These are phyloP conservation scores for Pholis gunnellus DNA, from an alignment of 2,113 vertebrate species.

Conservation along the genomic window DNA sequence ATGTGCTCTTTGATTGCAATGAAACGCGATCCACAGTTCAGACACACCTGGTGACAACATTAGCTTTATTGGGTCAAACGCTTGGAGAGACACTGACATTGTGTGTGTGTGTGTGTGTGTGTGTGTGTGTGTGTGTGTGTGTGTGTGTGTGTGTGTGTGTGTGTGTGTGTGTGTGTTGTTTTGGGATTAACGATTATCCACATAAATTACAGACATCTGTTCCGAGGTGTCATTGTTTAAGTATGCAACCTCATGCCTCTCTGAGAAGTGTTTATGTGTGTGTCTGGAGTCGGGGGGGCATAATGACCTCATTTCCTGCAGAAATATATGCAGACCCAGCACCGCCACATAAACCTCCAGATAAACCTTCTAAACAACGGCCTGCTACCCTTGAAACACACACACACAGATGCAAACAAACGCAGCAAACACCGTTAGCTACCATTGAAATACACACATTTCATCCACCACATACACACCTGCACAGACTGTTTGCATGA, in stretches of 20 bases:
- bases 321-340: slow-evolving; percentile 67
- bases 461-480: background rate
- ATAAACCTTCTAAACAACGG: slow-evolving; percentile 60
- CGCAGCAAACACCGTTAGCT: background rate
- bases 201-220: slow-evolving; percentile 67
- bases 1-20: no score
- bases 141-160: slow-evolving; percentile 2
- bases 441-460: background rate
- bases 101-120: background rate
- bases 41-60: background rate
- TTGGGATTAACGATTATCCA: slow-evolving; percentile 58
- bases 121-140: slow-evolving; percentile 2
- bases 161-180: slow-evolving; percentile 33
- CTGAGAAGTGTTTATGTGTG: slow-evolving; percentile 23
- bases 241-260: slow-evolving; percentile 67
- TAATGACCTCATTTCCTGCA: slow-evolving; percentile 73
- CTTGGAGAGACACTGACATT: background rate
- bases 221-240: slow-evolving; percentile 55
- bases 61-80: background rate
- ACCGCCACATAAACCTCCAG: slow-evolving; percentile 68
- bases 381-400: slow-evolving; percentile 44
- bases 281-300: slow-evolving; percentile 1
- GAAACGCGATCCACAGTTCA: no score
- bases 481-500: background rate
- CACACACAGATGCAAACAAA: background rate